Evolutionary conservation across 1,140 invertebrate genomes (phyloP).

Genomic region (Meloidogyne exigua): DNA sequence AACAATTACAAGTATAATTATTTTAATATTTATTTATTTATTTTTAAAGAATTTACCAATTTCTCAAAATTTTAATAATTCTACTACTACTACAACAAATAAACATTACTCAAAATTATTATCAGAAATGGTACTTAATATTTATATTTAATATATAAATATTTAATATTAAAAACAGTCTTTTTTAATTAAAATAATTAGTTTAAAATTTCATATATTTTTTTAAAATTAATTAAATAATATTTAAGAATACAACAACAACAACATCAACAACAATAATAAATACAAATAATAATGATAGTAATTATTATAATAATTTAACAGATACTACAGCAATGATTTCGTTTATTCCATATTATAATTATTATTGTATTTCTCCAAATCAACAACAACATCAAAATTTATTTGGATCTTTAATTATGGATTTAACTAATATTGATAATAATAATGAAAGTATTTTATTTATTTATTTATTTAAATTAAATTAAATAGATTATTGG

Average conservation of each 20-base stretch:
- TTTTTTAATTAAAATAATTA: no score
- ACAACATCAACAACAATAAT: neutral
- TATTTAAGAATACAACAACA: neutral
- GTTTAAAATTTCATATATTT: no score
- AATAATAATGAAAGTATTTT: neutral
- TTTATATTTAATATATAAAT: no score
- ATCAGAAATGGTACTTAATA: no score
- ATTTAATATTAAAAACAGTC: no score
- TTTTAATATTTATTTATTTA: no score
- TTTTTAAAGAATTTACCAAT: no score
- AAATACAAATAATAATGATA: neutral
- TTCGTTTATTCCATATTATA: neutral
- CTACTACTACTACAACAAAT: no score
- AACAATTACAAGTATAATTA: neutral
- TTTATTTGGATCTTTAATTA: conserved; percentile 5
- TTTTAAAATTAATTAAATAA: no score
- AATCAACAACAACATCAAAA: neutral
- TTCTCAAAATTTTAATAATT: no score
- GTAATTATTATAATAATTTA: neutral
- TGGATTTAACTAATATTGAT: neutral
- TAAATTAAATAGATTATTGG: neutral
- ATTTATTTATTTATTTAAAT: neutral
- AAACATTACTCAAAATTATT: no score
- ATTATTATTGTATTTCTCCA: conserved; percentile 2
- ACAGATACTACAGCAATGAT: neutral